Percentiles rank a stretch among this genome's conserved stretches.
Evolutionary conservation across 2,113 vertebrate species (phyloP).

Genomic region (Alexandromys fortis): DNA sequence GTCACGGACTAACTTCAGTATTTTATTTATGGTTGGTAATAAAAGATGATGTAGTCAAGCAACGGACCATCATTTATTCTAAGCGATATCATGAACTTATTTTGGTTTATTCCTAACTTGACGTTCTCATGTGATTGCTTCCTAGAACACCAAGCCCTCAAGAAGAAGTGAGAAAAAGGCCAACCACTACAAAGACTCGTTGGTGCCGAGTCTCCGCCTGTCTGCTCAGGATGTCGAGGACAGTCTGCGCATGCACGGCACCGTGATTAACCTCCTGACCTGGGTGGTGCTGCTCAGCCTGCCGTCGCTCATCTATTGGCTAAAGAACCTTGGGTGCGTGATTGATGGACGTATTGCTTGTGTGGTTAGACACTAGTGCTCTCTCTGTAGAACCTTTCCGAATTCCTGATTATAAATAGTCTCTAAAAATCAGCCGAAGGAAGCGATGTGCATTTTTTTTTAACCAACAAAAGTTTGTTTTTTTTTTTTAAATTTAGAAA

Average conservation of each 20-base stretch:
- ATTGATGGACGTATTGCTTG: background rate
- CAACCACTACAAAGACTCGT: constrained; percentile 42
- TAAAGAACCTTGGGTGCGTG: constrained; percentile 93
- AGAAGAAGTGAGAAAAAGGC: constrained; percentile 78
- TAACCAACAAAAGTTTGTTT: background rate
- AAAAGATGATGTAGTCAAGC: background rate
- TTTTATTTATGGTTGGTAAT: background rate
- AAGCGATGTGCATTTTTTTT: background rate
- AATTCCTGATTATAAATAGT: constrained; percentile 12
- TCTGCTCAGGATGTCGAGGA: constrained; percentile 85
- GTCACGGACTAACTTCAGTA: constrained; percentile 22
- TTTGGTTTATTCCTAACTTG: constrained; percentile 3
- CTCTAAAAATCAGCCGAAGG: background rate
- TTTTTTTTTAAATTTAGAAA: background rate
- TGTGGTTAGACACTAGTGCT: background rate
- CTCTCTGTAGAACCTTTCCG: background rate
- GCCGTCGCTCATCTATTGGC: constrained; percentile 95
- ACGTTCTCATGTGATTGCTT: constrained; percentile 45
- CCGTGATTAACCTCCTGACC: constrained; percentile 88
- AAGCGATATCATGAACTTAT: background rate
- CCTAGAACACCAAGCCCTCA: constrained; percentile 77
- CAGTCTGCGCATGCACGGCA: constrained; percentile 92
- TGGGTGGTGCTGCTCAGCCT: constrained; percentile 90
- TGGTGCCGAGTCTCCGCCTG: constrained; percentile 73
- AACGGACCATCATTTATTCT: background rate